phyloP scores from a whole-genome alignment of 2,113 vertebrate species.

The Gambusia holbrooki region DNA sequence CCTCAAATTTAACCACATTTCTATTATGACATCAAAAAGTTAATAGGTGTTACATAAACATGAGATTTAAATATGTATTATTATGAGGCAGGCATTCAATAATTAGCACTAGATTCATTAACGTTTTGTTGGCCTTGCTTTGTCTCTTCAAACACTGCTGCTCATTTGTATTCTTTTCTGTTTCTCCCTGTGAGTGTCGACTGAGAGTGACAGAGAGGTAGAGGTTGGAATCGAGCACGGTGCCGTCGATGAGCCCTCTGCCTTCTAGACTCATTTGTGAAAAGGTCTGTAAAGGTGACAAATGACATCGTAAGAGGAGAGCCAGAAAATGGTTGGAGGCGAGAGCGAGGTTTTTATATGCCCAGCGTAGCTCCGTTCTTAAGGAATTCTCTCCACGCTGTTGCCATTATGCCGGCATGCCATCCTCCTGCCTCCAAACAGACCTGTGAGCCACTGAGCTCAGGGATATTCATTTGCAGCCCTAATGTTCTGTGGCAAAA shows the following conservation, averaged over 20 bases:
- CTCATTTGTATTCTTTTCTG: constrained; percentile 60
- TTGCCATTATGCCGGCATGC: constrained; percentile 51
- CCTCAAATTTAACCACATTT: neutral
- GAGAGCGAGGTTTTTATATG: constrained; percentile 19
- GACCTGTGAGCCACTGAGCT: constrained; percentile 52
- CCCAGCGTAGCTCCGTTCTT: constrained; percentile 24
- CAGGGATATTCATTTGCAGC: constrained; percentile 72
- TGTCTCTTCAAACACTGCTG: constrained; percentile 29
- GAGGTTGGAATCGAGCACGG: constrained; percentile 48
- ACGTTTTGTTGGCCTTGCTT: constrained; percentile 5
- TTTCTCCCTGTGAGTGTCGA: constrained; percentile 11
- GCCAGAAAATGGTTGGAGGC: constrained; percentile 3
- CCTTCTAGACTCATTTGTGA: constrained; percentile 53
- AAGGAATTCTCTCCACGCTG: constrained; percentile 53
- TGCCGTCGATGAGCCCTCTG: constrained; percentile 37
- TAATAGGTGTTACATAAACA: neutral
- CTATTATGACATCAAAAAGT: neutral
- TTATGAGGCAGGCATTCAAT: fast-evolving
- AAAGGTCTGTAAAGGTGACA: constrained; percentile 58
- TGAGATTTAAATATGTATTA: neutral
- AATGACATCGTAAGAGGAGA: constrained; percentile 37
- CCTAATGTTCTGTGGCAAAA: constrained; percentile 76
- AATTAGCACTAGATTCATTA: neutral
- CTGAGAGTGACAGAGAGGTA: constrained; percentile 36
- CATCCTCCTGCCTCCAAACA: constrained; percentile 58